A percentile compares a stretch with the other conserved stretches of the same genome.
These are phyloP conservation scores for Psophia crepitans DNA, from an alignment of 2,113 vertebrate species.

Conservation along the genomic window DNA sequence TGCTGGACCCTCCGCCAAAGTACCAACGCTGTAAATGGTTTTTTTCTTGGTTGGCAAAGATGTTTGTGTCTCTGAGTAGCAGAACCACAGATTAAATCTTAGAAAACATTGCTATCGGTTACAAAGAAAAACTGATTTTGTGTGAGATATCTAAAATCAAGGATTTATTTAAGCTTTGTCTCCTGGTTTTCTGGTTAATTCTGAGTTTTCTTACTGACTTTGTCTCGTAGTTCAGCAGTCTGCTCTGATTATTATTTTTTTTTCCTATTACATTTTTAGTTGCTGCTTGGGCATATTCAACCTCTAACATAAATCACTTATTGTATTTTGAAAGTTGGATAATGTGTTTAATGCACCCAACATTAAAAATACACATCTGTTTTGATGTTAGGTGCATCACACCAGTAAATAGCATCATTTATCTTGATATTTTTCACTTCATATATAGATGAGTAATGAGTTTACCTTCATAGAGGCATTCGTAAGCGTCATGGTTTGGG, in stretches of 20 bases:
- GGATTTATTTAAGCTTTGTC: not conserved
- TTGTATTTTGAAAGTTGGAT: constrained; percentile 40
- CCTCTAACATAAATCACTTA: constrained; percentile 32
- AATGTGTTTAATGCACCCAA: not conserved
- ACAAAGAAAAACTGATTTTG: not conserved
- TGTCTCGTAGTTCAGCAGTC: not conserved
- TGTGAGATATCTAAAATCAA: not conserved
- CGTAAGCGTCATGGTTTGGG: not conserved
- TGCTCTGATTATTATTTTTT: not conserved
- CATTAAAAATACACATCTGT: constrained; percentile 15
- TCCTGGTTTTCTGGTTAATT: not conserved
- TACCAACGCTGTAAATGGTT: not conserved
- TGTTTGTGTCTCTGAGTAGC: not conserved
- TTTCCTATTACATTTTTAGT: not conserved
- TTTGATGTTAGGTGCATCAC: constrained; percentile 5
- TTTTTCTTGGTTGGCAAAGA: not conserved
- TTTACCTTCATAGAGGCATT: not conserved
- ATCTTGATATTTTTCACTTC: constrained; percentile 38
- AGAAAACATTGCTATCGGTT: not conserved
- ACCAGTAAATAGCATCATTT: constrained; percentile 15
- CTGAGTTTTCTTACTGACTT: not conserved
- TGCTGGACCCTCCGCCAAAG: not conserved
- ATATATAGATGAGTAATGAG: constrained; percentile 2
- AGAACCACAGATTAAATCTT: not conserved
- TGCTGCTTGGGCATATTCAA: not conserved